phyloP scores from a whole-genome alignment of 2,113 vertebrate species.

The Bos indicus region DNA sequence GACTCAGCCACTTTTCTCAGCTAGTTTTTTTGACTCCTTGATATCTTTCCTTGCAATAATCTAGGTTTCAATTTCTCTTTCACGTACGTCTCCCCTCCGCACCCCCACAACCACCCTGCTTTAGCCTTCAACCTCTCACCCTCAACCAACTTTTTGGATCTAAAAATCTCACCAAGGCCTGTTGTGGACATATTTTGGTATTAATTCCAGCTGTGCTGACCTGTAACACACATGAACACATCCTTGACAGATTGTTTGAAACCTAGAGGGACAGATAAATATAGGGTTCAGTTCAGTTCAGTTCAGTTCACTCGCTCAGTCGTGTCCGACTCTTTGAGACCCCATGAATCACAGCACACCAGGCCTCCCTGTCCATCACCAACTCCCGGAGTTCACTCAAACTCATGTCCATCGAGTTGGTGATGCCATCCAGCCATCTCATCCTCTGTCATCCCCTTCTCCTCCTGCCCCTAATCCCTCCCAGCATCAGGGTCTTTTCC shows the following conservation, averaged over 20 bases:
- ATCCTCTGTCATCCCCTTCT: no score
- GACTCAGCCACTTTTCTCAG: not conserved
- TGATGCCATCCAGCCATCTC: no score
- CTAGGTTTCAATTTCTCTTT: constrained; percentile 40
- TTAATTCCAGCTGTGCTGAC: constrained; percentile 48
- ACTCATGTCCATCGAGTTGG: no score
- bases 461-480: no score
- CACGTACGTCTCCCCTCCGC: not conserved
- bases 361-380: no score
- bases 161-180: constrained; percentile 5
- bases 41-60: not conserved
- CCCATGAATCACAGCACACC: no score
- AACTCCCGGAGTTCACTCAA: no score
- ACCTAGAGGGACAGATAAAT: constrained; percentile 54
- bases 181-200: constrained; percentile 44
- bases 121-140: not conserved
- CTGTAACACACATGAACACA: constrained; percentile 59
- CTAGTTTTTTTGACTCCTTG: not conserved
- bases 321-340: accelerated
- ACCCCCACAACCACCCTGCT: not conserved
- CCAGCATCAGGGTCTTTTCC: no score
- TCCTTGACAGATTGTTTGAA: constrained; percentile 58
- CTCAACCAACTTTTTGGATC: constrained; percentile 40
- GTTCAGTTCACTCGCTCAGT: no score
- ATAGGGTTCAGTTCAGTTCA: not conserved